Evolutionary conservation across 2,888 invertebrate genomes (phyloP), one percentile per base, ranked within the genome.

Genomic region (Torymus tubicola): DNA sequence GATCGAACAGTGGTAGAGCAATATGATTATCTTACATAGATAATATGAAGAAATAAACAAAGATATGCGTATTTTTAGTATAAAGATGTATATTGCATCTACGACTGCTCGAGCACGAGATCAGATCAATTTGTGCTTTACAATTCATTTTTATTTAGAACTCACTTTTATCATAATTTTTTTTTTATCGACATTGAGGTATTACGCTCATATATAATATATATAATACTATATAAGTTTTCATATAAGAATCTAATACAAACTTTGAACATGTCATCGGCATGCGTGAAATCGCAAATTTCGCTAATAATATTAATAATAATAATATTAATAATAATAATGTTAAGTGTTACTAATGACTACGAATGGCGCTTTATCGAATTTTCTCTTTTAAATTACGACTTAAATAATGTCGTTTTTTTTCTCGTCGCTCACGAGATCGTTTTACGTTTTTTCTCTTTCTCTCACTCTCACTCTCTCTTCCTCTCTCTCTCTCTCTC

Each of bases 31-130:
- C 42, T 42, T 5, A 42, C 5, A 8, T 42, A 1, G 1, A 8
- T 42, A 8, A 42, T 42, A 42, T 1, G 42, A 42, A 42, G 42
- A 42, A 42, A 13, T 18, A 60, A 24, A 16, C 18, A 13, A 18
- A 31, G 8, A 16, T 60, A 71, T 50, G 18, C 53, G 21, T 16
- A 61, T 31, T 12, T 50, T 50, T 21, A 60, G 2, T 10, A 13
- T 42, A 24, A 65, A 21, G 10, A 70, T 21, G 13, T 65, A 14
- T 21, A 10, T 74, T 80, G n/a, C 14, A 18, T 78, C 80, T 87
- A 85, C 87, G 73, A 84, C 86, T 86, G 87, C 86, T 88, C 87
- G 86, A 85, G 80, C 86, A 88, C 86, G 79, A 86, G 86, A 86
- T 85, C 86, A 86, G 83, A 86, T 86, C 84, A 83, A 82, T 83